Evolutionary conservation across 1,140 invertebrate species (phyloP), one percentile per base, ranked within the genome.

Genomic region (Coenobita brevimanus): DNA sequence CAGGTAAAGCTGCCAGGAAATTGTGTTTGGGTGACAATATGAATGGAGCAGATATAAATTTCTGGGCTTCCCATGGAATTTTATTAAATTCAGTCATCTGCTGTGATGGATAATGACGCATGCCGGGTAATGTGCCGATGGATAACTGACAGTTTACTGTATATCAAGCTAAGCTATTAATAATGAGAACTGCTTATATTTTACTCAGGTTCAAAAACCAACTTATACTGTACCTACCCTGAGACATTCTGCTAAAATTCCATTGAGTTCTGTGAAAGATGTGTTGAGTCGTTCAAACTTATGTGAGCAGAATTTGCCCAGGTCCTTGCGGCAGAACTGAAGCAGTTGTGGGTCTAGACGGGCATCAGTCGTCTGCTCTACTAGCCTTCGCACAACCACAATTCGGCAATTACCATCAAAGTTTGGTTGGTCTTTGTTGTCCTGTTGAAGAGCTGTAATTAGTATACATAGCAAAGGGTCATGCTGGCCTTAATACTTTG

Each of bases 311-410:
- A 95, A 96, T 91, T 95, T 95, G 89, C 92, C 93, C 92, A 96
- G 96, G 91, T 97, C 97, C 89, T 93, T 91, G 46, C 94, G 93
- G 91, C 97, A 99, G 4, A 95, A 94, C 88, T 95, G 95, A 92
- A 97, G 96, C 41, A 99, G 93, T 8, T 95, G 94, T 21, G 97
- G 96, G 94, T 99, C 99, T 71, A 99, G 95, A 90, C 98, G 94
- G 91, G 97, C 97, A 93, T 99, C 98, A 67, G 95, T 94, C 92
- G 97, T 97, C 93, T 98, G 97, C 92, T 98, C 97, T 82, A 97
- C 96, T 95, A 99, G 96, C 92, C 98, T 94, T 92, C 96, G 96
- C 10, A 97, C 93, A 2, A 99, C 96, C 17, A 99, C 94, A 76
- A 95, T 93, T 91, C 96, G 95, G 92, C 99, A 99, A 79, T 95